phyloP scores from a whole-genome alignment of 2,888 invertebrate genomes.

The Seira ritae region DNA sequence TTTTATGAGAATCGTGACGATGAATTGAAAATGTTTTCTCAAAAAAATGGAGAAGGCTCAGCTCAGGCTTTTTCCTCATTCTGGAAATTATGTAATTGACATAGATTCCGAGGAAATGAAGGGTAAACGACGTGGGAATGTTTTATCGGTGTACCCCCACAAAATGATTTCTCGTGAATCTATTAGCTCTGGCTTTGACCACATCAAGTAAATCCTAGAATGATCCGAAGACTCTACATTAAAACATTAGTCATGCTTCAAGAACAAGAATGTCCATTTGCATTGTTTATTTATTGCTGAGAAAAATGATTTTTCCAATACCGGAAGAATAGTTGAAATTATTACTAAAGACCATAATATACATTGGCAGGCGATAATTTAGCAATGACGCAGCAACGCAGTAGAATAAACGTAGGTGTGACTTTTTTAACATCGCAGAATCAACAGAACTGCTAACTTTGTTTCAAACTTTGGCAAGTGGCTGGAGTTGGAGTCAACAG shows the following conservation, averaged over 20 bases:
- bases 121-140: slow-evolving; percentile 12
- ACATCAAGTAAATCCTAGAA: background rate
- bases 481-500: too few relatives aligned
- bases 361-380: too few relatives aligned
- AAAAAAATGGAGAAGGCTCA: background rate
- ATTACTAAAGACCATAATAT: too few relatives aligned
- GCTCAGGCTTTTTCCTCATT: background rate
- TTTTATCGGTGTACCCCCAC: background rate
- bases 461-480: too few relatives aligned
- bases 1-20: slow-evolving; percentile 8
- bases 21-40: background rate
- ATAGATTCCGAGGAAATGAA: slow-evolving; percentile 31
- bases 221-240: background rate
- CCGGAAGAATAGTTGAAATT: too few relatives aligned
- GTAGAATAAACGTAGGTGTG: too few relatives aligned
- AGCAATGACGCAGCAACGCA: too few relatives aligned
- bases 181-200: background rate
- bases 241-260: background rate
- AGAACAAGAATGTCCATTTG: background rate
- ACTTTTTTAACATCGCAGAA: too few relatives aligned
- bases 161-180: background rate
- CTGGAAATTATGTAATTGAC: slow-evolving; percentile 50
- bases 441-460: too few relatives aligned
- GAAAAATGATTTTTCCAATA: too few relatives aligned
- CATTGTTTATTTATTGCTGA: too few relatives aligned